Conservation (phyloP, 1,140 invertebrate species). For the Cyphomyrmex costatus region DNA sequence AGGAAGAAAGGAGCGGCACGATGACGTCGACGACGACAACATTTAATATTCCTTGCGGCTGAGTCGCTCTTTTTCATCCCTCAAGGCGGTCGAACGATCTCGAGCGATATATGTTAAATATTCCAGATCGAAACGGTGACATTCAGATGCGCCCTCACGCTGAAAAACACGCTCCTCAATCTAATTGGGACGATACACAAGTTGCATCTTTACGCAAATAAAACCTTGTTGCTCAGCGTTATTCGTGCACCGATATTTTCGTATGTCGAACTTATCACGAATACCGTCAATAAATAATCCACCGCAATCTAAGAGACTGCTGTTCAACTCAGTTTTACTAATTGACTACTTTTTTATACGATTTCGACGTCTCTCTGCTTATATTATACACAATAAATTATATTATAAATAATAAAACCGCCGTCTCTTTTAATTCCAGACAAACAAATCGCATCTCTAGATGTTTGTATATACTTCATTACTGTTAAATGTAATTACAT, state of each 20-base stretch:
- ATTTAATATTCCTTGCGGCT: slow-evolving; percentile 20
- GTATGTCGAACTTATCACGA: slow-evolving; percentile 20
- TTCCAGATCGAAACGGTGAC: slow-evolving; percentile 27
- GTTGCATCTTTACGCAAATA: not conserved
- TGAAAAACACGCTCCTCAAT: not conserved
- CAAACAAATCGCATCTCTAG: too few relatives aligned
- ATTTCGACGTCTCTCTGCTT: not conserved
- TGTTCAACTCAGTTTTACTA: not conserved
- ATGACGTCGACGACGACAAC: slow-evolving; percentile 27
- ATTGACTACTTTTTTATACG: slow-evolving; percentile 15
- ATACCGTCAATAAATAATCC: slow-evolving; percentile 17
- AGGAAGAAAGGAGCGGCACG: not conserved
- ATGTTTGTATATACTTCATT: too few relatives aligned
- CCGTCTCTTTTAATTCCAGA: too few relatives aligned
- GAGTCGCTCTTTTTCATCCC: slow-evolving; percentile 36
- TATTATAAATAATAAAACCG: too few relatives aligned
- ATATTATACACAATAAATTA: not conserved
- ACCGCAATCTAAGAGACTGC: not conserved
- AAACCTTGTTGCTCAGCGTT: not conserved
- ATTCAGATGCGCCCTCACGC: slow-evolving; percentile 14
- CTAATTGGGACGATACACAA: not conserved
- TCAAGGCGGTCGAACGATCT: not conserved
- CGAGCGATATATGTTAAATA: slow-evolving; percentile 35
- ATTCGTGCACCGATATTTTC: not conserved
- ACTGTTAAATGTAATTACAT: too few relatives aligned